Evolutionary conservation across 1,140 invertebrate genomes (phyloP), one percentile per base, ranked within the genome.

Genomic region (Ceratosolen solmsi): DNA sequence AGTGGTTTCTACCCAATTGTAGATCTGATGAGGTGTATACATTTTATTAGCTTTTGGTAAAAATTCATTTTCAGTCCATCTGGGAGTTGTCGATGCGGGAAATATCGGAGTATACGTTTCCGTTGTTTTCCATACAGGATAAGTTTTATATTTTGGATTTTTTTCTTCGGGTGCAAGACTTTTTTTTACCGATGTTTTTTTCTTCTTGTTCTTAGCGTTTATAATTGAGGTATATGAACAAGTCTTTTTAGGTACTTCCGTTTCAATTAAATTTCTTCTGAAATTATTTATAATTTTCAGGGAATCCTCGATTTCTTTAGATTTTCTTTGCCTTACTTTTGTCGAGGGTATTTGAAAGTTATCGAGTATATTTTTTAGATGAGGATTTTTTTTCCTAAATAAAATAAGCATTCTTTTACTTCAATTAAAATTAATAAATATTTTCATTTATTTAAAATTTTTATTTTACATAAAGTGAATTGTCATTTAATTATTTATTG

Each of bases 331-430:
- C 68, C 54, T 76, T 54, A 1, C 58, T n/a, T 17, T 25, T 58
- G 46, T 70, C 33, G 22, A 38, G 56, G 71, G 22, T 68, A 11
- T 4, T 49, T 82, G 49, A 38, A 76, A 56, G 20, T 22, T 27
- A 36, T 79, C 49, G 9, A 25, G 20, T 36, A 17, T n/a, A 15
- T 3, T 33, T 36, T 13, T 41, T 25, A 33, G 36, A 54, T 54
- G 30, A 9, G 79, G 80, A 60, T 76, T 20, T 76, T 76, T 76
- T 82, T 76, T 76, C 51, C 80, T 82, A n/a, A 41, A 76, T 56
- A 38, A 81, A 75, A 60, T 30, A 76, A 82, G 11, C 38, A 27
- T 33, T 46, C 68, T 54, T 65, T n/a, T n/a, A n/a, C n/a, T n/a
- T n/a, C n/a, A n/a, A 33, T 78, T 78, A 68, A 78, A 79, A 72